Base-by-base conservation (phyloP, 2,888 invertebrate genomes). In the Ctenicera cuprea region DNA sequence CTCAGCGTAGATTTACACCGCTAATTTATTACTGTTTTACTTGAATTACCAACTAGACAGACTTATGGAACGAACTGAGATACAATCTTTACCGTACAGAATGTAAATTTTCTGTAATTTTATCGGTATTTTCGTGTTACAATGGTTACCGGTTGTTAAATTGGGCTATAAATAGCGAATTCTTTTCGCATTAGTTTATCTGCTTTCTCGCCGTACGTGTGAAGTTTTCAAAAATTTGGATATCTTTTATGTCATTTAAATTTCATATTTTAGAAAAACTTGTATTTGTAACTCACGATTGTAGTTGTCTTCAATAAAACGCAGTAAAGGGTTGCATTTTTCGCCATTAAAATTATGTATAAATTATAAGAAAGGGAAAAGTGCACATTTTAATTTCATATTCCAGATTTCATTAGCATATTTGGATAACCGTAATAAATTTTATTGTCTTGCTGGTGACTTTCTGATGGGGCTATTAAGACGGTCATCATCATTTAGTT, bases 101-200 rank as follows among this genome's bases (percentile, higher is more conserved):
- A 59, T 59, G 59, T 59, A 59, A 59, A 59, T 59, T 59, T 57
- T 59, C 59, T n/a, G 59, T 59, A 59, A 59, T 59, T 59, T 59
- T 38, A 59, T 59, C 38, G 59, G 59, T 59, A 38, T 38, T 59
- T 38, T 59, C 20, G 41, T 59, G 59, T 38, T 38, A 38, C 59
- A 7, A 16, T 20, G 41, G 59, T 38, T 59, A 41, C 38, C 12
- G 41, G 59, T 38, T 59, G 59, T 59, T 59, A 59, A 59, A 59
- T 38, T 59, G 59, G 41, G 38, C 16, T 38, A n/a, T 38, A 59
- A 59, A 59, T 59, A 59, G 41, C 38, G 16, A 4, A 11, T 59
- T 20, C 38, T 18, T 59, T 59, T 22, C 38, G 12, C 22, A 22
- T 38, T 20, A 50, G 4, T 37, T 57, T 54, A 11, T 20, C 38